A percentile compares a stretch with the other conserved stretches of the same genome.
Evolutionary conservation across 1,140 invertebrate species (phyloP).

Genomic region (Drosophila seguyi): DNA sequence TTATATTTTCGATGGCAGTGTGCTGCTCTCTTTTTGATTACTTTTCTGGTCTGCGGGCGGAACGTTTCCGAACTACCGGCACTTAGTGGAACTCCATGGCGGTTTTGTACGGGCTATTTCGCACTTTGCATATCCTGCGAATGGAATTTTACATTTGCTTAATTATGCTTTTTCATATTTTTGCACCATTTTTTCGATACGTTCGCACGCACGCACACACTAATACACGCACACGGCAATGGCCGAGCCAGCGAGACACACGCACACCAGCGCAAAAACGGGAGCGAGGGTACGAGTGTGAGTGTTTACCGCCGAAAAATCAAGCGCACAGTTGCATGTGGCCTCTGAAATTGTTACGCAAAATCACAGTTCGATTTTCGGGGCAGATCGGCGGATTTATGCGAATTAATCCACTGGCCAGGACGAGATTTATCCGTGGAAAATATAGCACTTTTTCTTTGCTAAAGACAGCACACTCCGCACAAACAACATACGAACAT

Average conservation of each 20-base stretch:
- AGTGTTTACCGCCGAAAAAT: constrained; percentile 83
- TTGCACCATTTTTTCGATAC: constrained; percentile 85
- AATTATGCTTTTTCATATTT: constrained; percentile 75
- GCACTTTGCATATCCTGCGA: constrained; percentile 67
- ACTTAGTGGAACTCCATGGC: constrained; percentile 47
- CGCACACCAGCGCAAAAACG: constrained; percentile 54
- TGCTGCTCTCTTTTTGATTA: constrained; percentile 19
- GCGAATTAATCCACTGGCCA: neutral
- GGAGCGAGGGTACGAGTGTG: constrained; percentile 78
- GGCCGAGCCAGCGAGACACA: constrained; percentile 51
- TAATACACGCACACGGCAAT: constrained; percentile 69
- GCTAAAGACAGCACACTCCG: constrained; percentile 66
- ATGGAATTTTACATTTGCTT: constrained; percentile 61
- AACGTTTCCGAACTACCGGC: constrained; percentile 36
- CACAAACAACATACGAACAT: constrained; percentile 79
- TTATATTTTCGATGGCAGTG: constrained; percentile 43
- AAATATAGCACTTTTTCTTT: constrained; percentile 40
- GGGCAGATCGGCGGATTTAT: neutral
- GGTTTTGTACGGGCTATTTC: constrained; percentile 48
- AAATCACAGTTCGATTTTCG: constrained; percentile 46
- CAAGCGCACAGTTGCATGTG: constrained; percentile 83
- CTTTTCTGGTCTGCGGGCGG: constrained; percentile 18
- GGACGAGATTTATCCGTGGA: constrained; percentile 4
- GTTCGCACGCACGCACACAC: constrained; percentile 82
- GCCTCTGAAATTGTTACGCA: constrained; percentile 71